Evolutionary conservation across 1,140 invertebrate species (phyloP).

Genomic region (Pissodes strobi): DNA sequence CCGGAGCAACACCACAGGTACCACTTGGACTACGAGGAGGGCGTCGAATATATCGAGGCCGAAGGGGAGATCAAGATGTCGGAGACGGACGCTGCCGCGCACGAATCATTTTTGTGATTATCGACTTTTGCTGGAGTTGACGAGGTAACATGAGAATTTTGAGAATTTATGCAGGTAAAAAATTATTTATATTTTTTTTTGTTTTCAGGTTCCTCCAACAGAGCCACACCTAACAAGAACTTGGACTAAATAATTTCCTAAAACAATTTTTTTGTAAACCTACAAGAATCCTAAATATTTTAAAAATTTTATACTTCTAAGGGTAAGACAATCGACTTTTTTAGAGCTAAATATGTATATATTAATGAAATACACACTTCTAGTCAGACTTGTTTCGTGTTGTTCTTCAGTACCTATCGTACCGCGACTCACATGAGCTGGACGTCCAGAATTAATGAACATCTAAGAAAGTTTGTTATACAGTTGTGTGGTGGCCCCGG

Average conservation of each 20-base stretch:
- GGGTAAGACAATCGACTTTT: slow-evolving; percentile 30
- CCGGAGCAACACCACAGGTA: slow-evolving; percentile 62
- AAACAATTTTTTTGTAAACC: slow-evolving; percentile 20
- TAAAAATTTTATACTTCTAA: slow-evolving; percentile 29
- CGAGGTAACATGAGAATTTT: neutral
- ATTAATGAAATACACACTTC: slow-evolving; percentile 25
- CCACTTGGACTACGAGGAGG: slow-evolving; percentile 61
- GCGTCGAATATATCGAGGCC: slow-evolving; percentile 65
- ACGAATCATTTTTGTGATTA: slow-evolving; percentile 65
- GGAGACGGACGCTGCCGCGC: slow-evolving; percentile 55
- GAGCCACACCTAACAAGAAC: neutral
- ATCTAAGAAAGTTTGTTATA: too few relatives aligned
- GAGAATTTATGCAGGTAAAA: neutral
- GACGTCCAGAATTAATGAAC: too few relatives aligned
- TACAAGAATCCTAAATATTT: slow-evolving; percentile 27
- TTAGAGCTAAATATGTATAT: slow-evolving; percentile 23
- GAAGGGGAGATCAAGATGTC: slow-evolving; percentile 61
- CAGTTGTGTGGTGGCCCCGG: too few relatives aligned
- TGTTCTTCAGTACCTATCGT: too few relatives aligned
- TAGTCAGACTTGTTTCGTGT: too few relatives aligned
- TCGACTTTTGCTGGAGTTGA: neutral
- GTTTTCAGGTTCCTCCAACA: slow-evolving; percentile 16
- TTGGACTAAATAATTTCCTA: slow-evolving; percentile 12
- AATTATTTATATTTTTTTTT: neutral
- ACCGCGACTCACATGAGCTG: too few relatives aligned